Base-by-base conservation (phyloP, 1,140 invertebrate genomes). In the Drosophila guanche region DNA sequence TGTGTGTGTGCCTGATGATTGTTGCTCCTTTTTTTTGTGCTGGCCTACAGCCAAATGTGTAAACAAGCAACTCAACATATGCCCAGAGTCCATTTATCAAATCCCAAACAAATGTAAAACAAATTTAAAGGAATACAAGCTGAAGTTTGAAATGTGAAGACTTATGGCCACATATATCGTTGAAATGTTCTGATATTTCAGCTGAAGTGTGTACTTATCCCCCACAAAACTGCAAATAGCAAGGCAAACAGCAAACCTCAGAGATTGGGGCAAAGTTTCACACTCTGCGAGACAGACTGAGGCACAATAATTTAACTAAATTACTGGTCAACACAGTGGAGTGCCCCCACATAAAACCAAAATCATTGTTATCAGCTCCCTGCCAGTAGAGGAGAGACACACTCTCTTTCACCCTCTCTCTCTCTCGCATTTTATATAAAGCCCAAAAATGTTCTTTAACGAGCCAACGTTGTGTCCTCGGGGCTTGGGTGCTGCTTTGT, bases 301-400 rank as follows among this genome's bases (percentile, higher is more conserved):
- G 4, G 20, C 40, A 33, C 47, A 59, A 74, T 69, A 74, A 78
- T 73, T 83, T 74, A 61, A 66, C 61, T 48, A 70, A 81, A 74
- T 83, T 60, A 74, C 62, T 55, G 62, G 63, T 48, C 62, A 56
- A 29, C 51, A 43, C 62, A 29, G 40, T 5, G 23, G 27, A 43
- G 20, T 23, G 53, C 8, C 53, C 16, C 16, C 1, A 47, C 73
- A 76, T 67, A 73, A 67, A 76, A 61, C 50, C 52, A 27, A 40
- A 59, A 83, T 45, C 56, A 61, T 74, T 83, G 59, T 83, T 83
- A 83, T 83, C 79, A 55, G 69, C 10, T 51, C 45, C 14, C 29
- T 25, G 7, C 68, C 69, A 56, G 63, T 69, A 59, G 16, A 50
- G 50, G n/a, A 14, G 23, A 51, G 51, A 20, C 16, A 20, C 16